Percentiles rank a stretch among this genome's conserved stretches.
Evolutionary conservation across 2,113 vertebrate genomes (phyloP).

Genomic region (Spermophilus dauricus): DNA sequence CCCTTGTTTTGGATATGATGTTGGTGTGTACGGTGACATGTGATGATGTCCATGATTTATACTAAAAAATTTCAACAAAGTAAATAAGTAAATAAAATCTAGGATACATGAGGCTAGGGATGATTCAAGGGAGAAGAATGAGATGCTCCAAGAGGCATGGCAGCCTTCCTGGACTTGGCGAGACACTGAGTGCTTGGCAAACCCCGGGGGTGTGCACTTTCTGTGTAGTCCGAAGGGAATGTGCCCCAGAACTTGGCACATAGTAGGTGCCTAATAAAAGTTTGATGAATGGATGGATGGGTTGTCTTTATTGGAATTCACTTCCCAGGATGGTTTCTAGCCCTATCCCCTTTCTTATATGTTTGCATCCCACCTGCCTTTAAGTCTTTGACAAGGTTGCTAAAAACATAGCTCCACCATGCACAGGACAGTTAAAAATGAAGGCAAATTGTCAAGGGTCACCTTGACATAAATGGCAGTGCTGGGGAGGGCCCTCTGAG

Average conservation of each 20-base stretch:
- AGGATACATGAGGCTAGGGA: not conserved
- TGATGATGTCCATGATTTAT: not conserved
- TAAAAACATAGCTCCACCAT: not conserved
- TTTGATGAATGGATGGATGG: not conserved
- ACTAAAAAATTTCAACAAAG: not conserved
- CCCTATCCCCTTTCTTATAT: not conserved
- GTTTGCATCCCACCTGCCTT: not conserved
- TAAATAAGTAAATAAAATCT: conserved; percentile 17
- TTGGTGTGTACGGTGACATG: not conserved
- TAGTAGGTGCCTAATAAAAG: not conserved
- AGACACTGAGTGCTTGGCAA: not conserved
- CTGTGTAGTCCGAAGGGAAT: not conserved
- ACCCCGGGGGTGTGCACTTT: too few relatives aligned
- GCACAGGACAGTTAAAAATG: not conserved
- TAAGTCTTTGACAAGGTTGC: not conserved
- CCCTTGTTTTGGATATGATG: conserved; percentile 7
- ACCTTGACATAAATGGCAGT: not conserved
- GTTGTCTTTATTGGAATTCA: not conserved
- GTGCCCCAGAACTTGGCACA: not conserved
- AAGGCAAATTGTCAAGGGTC: not conserved
- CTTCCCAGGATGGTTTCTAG: not conserved
- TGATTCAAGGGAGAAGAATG: not conserved
- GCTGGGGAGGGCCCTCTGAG: not conserved
- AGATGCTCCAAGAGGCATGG: too few relatives aligned
- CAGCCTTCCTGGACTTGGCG: not conserved